phyloP scores from a whole-genome alignment of 2,888 invertebrate genomes.

The Acleris cristana region DNA sequence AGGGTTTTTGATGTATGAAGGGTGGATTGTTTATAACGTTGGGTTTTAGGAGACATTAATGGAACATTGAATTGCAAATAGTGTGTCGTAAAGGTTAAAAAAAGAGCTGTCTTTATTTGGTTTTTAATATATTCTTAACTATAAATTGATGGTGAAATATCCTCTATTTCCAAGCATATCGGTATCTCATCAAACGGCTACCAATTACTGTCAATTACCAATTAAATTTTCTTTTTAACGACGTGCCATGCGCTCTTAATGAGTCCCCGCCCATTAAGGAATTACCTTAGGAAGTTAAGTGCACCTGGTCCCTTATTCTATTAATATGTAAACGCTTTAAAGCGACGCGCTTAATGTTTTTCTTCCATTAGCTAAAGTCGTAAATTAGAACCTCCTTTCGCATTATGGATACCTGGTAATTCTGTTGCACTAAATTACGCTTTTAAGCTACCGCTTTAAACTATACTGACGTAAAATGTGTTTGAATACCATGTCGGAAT shows the following conservation, averaged over 20 bases:
- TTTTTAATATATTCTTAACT: too few species aligned
- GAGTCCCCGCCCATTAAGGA: constrained; percentile 67
- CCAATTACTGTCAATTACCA: constrained; percentile 31
- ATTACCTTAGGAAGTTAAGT: constrained; percentile 58
- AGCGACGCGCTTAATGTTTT: constrained; percentile 72
- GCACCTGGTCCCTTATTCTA: constrained; percentile 77
- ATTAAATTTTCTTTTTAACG: constrained; percentile 29
- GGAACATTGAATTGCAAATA: constrained; percentile 3
- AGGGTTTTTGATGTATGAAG: constrained; percentile 50
- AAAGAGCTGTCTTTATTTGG: too few species aligned
- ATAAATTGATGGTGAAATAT: too few species aligned
- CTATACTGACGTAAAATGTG: constrained; percentile 6
- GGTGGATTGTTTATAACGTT: constrained; percentile 34
- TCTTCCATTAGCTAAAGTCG: constrained; percentile 76
- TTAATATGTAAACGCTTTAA: constrained; percentile 78
- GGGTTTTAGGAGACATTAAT: constrained; percentile 3
- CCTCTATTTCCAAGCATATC: neutral
- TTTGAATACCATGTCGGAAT: constrained; percentile 22
- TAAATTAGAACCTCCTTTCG: constrained; percentile 77
- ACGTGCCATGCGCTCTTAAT: constrained; percentile 55
- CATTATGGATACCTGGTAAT: constrained; percentile 65
- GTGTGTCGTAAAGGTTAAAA: too few species aligned
- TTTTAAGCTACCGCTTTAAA: constrained; percentile 31
- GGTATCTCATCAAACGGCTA: neutral
- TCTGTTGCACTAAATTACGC: constrained; percentile 46